phyloP scores from a whole-genome alignment of 2,113 vertebrate genomes.

The Tringa solitaria region DNA sequence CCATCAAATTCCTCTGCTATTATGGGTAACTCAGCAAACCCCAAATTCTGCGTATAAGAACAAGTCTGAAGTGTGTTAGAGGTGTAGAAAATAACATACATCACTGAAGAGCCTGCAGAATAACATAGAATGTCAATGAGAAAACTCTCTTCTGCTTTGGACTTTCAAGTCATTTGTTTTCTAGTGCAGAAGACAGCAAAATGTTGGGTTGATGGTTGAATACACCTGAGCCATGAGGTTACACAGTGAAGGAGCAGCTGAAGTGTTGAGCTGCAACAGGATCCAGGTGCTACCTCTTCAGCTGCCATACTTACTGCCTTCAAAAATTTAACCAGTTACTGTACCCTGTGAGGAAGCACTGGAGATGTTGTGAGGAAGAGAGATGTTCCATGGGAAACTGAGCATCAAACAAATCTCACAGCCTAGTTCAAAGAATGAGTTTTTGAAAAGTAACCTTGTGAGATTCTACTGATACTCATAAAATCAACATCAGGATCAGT shows the following conservation, averaged over 20 bases:
- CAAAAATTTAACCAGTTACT: not conserved
- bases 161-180: not conserved
- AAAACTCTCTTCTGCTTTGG: not conserved
- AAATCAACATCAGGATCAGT: not conserved
- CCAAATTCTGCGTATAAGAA: not conserved
- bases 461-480: not conserved
- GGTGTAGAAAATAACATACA: not conserved
- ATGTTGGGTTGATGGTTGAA: not conserved
- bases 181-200: not conserved
- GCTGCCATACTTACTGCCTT: not conserved
- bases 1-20: not conserved
- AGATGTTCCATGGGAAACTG: not conserved
- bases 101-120: not conserved
- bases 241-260: not conserved
- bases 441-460: not conserved
- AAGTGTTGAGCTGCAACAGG: not conserved
- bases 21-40: not conserved
- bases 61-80: not conserved
- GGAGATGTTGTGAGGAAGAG: not conserved
- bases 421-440: not conserved
- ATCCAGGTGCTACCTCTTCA: not conserved
- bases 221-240: not conserved
- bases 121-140: not conserved
- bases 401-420: not conserved
- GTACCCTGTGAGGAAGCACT: not conserved